phyloP scores from a whole-genome alignment of 2,113 vertebrate species.

The Cranoglanis bouderius region DNA sequence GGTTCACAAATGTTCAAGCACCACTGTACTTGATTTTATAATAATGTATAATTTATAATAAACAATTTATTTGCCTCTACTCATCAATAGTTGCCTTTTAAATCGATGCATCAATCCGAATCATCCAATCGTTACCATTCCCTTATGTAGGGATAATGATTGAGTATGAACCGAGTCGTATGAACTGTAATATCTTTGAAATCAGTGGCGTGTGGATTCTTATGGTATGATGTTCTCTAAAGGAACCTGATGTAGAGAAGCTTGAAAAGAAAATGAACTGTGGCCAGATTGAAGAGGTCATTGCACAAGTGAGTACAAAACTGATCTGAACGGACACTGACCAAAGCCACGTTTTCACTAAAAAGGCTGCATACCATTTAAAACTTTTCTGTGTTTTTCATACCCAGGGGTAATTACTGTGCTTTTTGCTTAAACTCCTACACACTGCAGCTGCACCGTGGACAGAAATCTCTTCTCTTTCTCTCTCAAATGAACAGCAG shows the following conservation, averaged over 20 bases:
- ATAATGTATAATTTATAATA: no score
- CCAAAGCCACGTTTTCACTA: neutral
- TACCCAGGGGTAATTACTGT: neutral
- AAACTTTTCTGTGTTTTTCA: neutral
- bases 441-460: neutral
- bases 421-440: neutral
- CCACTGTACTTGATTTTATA: no score
- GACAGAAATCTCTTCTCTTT: neutral
- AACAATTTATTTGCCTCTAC: neutral
- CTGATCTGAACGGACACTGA: neutral
- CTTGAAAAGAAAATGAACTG: conserved; percentile 84
- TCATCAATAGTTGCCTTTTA: neutral
- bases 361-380: neutral
- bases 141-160: neutral
- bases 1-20: no score
- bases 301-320: conserved; percentile 79
- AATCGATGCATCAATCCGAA: neutral
- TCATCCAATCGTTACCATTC: neutral
- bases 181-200: neutral
- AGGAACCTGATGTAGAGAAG: conserved; percentile 84
- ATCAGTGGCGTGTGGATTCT: neutral
- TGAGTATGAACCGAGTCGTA: no score
- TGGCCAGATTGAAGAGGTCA: conserved; percentile 93
- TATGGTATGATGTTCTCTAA: neutral
- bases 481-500: neutral